A percentile compares a stretch with the other conserved stretches of the same genome.
Evolutionary conservation across 2,113 vertebrate species (phyloP).

Genomic region (Hyperoodon ampullatus): DNA sequence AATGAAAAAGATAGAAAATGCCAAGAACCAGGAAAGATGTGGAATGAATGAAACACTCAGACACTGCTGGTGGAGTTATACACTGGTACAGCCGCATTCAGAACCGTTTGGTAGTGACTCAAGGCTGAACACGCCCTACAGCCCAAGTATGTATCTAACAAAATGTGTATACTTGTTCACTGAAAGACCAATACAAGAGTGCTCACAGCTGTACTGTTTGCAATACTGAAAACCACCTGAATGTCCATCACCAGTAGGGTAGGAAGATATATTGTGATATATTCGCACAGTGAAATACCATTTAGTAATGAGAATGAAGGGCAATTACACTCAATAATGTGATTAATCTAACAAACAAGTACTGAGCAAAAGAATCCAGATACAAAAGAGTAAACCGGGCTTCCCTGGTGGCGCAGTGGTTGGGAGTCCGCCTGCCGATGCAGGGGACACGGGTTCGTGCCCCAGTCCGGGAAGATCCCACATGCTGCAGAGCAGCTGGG

Average conservation of each 20-base stretch:
- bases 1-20: not conserved
- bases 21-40: not conserved
- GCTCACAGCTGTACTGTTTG: not conserved
- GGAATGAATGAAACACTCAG: not conserved
- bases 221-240: not conserved
- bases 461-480: too few species aligned
- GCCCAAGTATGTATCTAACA: not conserved
- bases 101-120: not conserved
- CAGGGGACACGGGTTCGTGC: too few species aligned
- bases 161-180: not conserved
- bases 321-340: not conserved
- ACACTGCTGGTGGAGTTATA: too few species aligned
- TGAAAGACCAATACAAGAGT: not conserved
- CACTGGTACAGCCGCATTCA: not conserved
- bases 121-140: not conserved
- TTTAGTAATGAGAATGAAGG: not conserved
- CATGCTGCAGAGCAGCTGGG: too few species aligned
- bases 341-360: not conserved
- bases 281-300: not conserved
- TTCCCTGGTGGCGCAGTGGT: too few species aligned
- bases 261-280: not conserved
- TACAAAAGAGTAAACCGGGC: not conserved
- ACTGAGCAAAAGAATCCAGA: not conserved
- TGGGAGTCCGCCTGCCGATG: too few species aligned
- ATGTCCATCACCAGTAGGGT: not conserved